Conservation (phyloP, 2,113 vertebrate genomes). For the Phocoena phocoena region DNA sequence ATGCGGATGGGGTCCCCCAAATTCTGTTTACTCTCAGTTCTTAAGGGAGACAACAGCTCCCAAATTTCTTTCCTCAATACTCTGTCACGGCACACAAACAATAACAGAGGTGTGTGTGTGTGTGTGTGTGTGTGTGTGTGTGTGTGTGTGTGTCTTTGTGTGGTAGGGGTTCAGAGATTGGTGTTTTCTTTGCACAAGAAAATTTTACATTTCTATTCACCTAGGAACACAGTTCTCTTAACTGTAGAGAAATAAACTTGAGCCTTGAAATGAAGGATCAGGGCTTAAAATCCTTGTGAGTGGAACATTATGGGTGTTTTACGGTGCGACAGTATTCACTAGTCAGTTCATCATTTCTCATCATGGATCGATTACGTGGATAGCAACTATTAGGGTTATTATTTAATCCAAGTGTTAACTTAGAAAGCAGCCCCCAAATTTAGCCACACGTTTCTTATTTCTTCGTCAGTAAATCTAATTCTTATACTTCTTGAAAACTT, state of each 20-base stretch:
- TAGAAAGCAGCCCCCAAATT: conserved; percentile 65
- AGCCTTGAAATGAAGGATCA: conserved; percentile 67
- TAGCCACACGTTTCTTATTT: conserved; percentile 3
- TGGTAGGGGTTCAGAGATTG: background rate
- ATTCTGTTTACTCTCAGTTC: background rate
- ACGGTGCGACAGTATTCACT: conserved; percentile 57
- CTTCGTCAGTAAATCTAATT: conserved; percentile 55
- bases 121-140: background rate
- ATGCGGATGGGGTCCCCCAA: background rate
- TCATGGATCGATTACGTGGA: conserved; percentile 75
- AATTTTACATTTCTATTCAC: conserved; percentile 37
- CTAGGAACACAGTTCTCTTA: conserved; percentile 34
- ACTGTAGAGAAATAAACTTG: conserved; percentile 56
- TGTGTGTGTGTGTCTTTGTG: background rate
- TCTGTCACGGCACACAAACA: background rate
- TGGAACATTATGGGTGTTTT: conserved; percentile 57
- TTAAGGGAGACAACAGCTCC: background rate
- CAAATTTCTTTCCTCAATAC: background rate
- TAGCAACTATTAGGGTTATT: conserved; percentile 75
- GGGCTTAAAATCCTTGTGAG: conserved; percentile 53
- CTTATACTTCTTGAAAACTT: conserved; percentile 29
- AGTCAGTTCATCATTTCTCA: conserved; percentile 75
- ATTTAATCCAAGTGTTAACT: conserved; percentile 73
- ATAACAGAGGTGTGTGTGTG: background rate
- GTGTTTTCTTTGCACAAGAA: conserved; percentile 17